Percentiles rank a stretch among this genome's conserved stretches.
These are phyloP conservation scores for Masticophis lateralis DNA, from an alignment of 2,797 vertebrate genomes.

Conservation along the genomic window DNA sequence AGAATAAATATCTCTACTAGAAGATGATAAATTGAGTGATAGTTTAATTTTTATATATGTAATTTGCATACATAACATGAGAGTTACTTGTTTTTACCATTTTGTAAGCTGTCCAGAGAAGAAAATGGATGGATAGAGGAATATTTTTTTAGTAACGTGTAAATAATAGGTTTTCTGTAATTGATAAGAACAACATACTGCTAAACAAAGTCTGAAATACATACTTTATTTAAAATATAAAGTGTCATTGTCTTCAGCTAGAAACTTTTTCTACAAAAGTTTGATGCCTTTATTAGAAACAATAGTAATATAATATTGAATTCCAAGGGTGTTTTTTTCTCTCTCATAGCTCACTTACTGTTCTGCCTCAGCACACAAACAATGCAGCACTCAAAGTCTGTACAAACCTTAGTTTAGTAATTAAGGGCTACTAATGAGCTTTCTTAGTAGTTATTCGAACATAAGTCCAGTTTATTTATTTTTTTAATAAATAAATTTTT, in stretches of 20 bases:
- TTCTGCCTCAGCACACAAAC: too few species aligned
- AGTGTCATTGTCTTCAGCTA: slow-evolving; percentile 10
- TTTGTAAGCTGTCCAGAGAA: background rate
- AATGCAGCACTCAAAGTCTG: too few species aligned
- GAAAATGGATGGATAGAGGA: too few species aligned
- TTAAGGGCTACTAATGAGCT: too few species aligned
- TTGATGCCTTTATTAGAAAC: background rate
- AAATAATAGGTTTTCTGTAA: background rate
- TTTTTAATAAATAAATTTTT: too few species aligned
- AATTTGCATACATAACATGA: background rate
- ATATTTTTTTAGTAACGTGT: background rate
- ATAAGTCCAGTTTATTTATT: too few species aligned
- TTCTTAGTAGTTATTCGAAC: too few species aligned
- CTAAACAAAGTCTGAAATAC: background rate
- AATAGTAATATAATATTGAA: background rate
- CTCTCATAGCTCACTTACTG: too few species aligned
- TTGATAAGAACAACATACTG: background rate
- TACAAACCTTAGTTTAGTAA: too few species aligned
- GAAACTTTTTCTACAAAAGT: slow-evolving; percentile 7
- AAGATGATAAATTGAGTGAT: background rate
- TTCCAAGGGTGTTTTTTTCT: background rate
- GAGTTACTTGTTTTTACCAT: background rate
- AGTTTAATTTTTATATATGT: background rate
- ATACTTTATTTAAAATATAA: background rate
- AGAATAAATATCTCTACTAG: background rate